Evolutionary conservation across 2,113 vertebrate genomes (phyloP).

Genomic region (Etheostoma spectabile): DNA sequence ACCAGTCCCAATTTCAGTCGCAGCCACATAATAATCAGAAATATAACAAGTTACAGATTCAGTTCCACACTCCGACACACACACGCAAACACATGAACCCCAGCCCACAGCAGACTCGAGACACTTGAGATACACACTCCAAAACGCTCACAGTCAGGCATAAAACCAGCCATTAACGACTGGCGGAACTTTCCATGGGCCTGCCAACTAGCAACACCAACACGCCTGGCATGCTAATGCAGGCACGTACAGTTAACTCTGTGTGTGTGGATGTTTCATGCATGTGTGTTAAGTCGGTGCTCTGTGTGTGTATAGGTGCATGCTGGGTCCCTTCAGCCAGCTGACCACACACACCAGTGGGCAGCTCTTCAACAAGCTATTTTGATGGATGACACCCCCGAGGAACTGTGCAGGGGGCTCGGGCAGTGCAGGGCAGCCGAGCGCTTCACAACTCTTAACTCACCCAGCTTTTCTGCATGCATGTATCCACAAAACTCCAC

Average conservation of each 20-base stretch:
- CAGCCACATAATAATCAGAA: constrained; percentile 4
- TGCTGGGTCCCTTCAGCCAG: constrained; percentile 26
- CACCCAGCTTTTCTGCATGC: neutral
- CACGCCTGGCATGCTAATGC: constrained; percentile 78
- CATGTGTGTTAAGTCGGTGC: constrained; percentile 50
- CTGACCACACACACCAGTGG: constrained; percentile 18
- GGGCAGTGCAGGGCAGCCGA: neutral
- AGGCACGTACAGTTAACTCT: constrained; percentile 69
- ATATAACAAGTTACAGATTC: constrained; percentile 24
- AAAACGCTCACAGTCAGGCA: constrained; percentile 59
- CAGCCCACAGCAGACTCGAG: constrained; percentile 6
- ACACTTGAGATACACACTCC: constrained; percentile 57
- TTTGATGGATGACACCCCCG: constrained; percentile 29
- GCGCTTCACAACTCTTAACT: neutral
- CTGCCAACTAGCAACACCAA: constrained; percentile 67
- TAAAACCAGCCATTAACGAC: constrained; percentile 75
- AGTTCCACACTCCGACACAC: neutral
- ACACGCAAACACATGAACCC: constrained; percentile 5
- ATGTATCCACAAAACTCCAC: neutral
- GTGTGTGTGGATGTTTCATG: constrained; percentile 54
- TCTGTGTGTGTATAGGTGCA: constrained; percentile 53
- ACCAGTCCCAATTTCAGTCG: neutral
- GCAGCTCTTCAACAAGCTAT: constrained; percentile 31
- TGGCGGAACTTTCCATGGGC: constrained; percentile 76
- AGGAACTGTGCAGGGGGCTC: constrained; percentile 19